Percentiles rank a stretch among this genome's conserved stretches.
These are phyloP conservation scores for Epinephelus moara DNA, from an alignment of 2,113 vertebrate species.

Conservation along the genomic window DNA sequence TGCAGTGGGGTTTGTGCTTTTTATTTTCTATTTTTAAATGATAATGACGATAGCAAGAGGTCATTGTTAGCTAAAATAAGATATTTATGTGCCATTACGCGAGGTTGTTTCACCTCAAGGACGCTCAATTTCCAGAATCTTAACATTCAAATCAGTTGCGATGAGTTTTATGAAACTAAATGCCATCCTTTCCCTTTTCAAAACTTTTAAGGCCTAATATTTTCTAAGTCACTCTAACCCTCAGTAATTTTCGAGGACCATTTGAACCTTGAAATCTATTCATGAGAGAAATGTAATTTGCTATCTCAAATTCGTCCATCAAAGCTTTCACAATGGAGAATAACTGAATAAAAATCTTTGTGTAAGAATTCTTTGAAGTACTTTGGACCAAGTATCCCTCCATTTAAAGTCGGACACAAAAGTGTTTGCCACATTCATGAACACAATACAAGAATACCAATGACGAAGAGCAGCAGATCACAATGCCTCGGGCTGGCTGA, in stretches of 20 bases:
- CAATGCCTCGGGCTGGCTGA: conserved; percentile 3
- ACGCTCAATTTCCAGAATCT: neutral
- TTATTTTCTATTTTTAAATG: conserved; percentile 16
- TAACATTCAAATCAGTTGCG: neutral
- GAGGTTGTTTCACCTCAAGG: neutral
- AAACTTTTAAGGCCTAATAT: neutral
- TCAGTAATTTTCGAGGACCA: neutral
- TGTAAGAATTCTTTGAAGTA: conserved; percentile 16
- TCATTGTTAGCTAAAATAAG: neutral
- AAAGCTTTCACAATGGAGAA: conserved; percentile 7
- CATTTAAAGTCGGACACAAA: conserved; percentile 7
- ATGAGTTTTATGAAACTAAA: neutral
- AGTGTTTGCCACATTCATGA: conserved; percentile 7
- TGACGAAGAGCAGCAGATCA: conserved; percentile 22
- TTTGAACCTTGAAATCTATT: conserved; percentile 38
- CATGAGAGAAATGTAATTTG: conserved; percentile 18
- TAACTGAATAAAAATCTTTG: conserved; percentile 9
- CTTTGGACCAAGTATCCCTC: neutral
- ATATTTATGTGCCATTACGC: neutral
- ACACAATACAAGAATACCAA: conserved; percentile 27
- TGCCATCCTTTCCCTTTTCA: neutral
- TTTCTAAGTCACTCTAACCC: neutral
- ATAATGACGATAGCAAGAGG: neutral
- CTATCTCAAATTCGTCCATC: neutral
- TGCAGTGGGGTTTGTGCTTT: neutral